Evolutionary conservation across 2,113 vertebrate genomes (phyloP), one percentile per base, ranked within the genome.

Genomic region (Hiodon tergisus): DNA sequence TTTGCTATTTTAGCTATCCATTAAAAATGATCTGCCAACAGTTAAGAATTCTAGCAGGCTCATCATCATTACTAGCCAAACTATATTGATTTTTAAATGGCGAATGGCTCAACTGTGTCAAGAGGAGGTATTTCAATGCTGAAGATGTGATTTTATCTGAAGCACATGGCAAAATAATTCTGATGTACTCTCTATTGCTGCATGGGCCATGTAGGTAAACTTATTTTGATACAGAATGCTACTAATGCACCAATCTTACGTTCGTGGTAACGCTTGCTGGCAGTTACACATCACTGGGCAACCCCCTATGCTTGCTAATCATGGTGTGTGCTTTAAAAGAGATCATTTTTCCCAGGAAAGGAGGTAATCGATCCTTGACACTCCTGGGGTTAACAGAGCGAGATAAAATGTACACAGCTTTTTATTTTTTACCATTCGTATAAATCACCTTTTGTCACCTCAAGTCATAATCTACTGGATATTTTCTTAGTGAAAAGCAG

Each of bases 1-100:
- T 77, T 50, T n/a, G 62, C 72, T 74, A 72, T 66, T 69, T 67
- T 73, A 58, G 68, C 52, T 75, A 82, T 69, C 66, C 46, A 78
- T 78, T 75, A 57, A 79, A 79, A 69, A 63, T 54, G 52, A 72
- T 72, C 46, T 65, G 53, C 55, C 67, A 58, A 17, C 59, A 67
- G 31, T 61, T 60, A 71, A 54, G 65, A 54, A 77, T 69, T 47
- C 63, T 55, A 78, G 77, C 52, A 67, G 76, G 66, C 57, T 67
- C 73, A 50, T 70, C 54, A 57, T 16, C 8, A 46, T 51, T 57
- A 75, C 59, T 52, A 62, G 60, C 14, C 31, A 62, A 71, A 78
- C 58, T 63, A 10, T 9, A 75, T 57, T 11, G 65, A 71, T 69
- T 67, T 72, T 60, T 6, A 71, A 71, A 69, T 31, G 3, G 9